Base-by-base conservation (phyloP, 1,140 invertebrate genomes). In the Myzus persicae region DNA sequence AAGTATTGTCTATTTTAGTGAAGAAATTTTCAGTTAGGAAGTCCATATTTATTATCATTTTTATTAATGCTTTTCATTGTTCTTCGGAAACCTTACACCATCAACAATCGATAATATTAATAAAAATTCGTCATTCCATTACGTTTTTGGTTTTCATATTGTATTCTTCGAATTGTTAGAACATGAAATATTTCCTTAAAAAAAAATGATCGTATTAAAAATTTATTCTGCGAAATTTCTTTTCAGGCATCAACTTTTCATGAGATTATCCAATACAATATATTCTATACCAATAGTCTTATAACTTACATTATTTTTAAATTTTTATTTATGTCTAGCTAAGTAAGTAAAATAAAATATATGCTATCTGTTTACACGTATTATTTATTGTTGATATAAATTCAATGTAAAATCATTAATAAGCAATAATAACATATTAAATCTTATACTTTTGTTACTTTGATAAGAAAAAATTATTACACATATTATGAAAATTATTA, bases 41-140 rank as follows among this genome's bases (percentile, higher is more conserved):
- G n/a, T 82, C 42, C 6, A 18, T 76, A 9, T 91, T 42, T 91
- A 42, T 91, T 22, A 91, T 90, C 40, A 90, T 59, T 90, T 9
- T 40, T 40, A 40, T 59, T 67, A 59, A n/a, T 67, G 24, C 31
- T 76, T 67, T 76, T 76, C 40, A 67, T 76, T 91, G 38, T 59
- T 31, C 84, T 44, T n/a, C 42, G 26, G 31, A 85, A 85, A 85
- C 26, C 11, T 85, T 4, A 85, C 40, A 7, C 26, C 3, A 46
- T 85, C 26, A n/a, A 46, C 31, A 87, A 87, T 87, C 44, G 82
- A 85, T 40, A 84, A 40, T 40, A 84, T 42, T 46, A 46, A 36
- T 87, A 36, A 46, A 18, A 87, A 87, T 20, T 87, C 8, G 26
- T 31, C 24, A n/a, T 84, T 42, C 38, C 24, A 82, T 76, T n/a